Evolutionary conservation across 2,888 invertebrate genomes (phyloP).

Genomic region (Eristalinus sepulchralis): DNA sequence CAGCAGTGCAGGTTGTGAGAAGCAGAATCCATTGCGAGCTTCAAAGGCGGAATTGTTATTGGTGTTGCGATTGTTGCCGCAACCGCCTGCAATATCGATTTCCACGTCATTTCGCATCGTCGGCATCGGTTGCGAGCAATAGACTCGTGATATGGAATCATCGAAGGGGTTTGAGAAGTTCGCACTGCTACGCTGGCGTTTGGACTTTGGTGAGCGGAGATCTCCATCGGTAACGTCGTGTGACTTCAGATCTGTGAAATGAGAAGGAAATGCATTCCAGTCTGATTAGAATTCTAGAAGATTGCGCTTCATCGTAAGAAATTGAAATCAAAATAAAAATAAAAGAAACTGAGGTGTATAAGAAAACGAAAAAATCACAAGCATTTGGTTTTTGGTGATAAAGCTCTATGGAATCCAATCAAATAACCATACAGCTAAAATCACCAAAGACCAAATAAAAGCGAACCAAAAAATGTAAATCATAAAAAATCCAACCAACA

Average conservation of each 20-base stretch:
- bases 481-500: slow-evolving; percentile 45
- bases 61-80: slow-evolving; percentile 71
- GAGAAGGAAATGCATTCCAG: not conserved
- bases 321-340: slow-evolving; percentile 4
- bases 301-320: not conserved
- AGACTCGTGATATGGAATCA: slow-evolving; percentile 79
- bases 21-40: slow-evolving; percentile 85
- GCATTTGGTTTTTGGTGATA: slow-evolving; percentile 86
- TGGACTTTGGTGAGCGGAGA: slow-evolving; percentile 79
- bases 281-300: not conserved
- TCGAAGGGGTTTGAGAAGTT: slow-evolving; percentile 76
- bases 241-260: slow-evolving; percentile 77
- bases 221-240: slow-evolving; percentile 78
- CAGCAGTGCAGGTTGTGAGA: slow-evolving; percentile 93
- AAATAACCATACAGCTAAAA: slow-evolving; percentile 86
- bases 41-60: slow-evolving; percentile 75
- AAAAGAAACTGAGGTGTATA: slow-evolving; percentile 23
- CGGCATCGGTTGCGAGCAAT: slow-evolving; percentile 81
- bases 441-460: slow-evolving; percentile 86
- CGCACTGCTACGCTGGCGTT: slow-evolving; percentile 78
- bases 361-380: slow-evolving; percentile 75
- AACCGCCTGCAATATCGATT: slow-evolving; percentile 39
- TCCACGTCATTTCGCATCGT: slow-evolving; percentile 73
- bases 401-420: slow-evolving; percentile 85
- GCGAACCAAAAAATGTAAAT: slow-evolving; percentile 63